These are phyloP conservation scores for Ypsolopha scabrella DNA, from an alignment of 2,888 invertebrate genomes.

Conservation along the genomic window DNA sequence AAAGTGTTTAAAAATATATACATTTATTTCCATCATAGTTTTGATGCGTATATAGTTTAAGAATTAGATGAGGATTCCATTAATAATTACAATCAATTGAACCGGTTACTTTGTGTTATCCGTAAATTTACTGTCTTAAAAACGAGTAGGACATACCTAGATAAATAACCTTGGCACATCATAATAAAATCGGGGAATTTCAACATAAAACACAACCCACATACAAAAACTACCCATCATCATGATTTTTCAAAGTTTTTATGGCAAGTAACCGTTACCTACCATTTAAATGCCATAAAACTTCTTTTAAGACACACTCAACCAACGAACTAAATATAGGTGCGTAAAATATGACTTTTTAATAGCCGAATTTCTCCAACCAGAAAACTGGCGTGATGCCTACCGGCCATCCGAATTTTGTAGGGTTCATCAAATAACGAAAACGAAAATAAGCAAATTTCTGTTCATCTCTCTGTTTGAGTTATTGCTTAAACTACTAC, in stretches of 20 bases:
- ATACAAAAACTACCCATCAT: not conserved
- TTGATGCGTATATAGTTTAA: too few relatives aligned
- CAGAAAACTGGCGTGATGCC: not conserved
- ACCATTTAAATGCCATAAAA: slow-evolving; percentile 62
- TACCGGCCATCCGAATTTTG: not conserved
- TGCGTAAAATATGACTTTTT: slow-evolving; percentile 57
- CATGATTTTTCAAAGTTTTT: slow-evolving; percentile 16
- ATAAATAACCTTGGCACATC: slow-evolving; percentile 6
- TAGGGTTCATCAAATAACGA: too few relatives aligned
- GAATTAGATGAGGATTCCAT: too few relatives aligned
- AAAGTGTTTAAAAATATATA: too few relatives aligned
- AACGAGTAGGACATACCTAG: slow-evolving; percentile 5
- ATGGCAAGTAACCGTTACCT: slow-evolving; percentile 49
- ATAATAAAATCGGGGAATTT: not conserved
- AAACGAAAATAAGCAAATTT: too few relatives aligned
- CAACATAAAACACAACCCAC: not conserved
- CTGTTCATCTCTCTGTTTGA: too few relatives aligned
- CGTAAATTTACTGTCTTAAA: too few relatives aligned
- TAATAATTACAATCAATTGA: too few relatives aligned
- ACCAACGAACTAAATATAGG: slow-evolving; percentile 30
- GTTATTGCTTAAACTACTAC: too few relatives aligned
- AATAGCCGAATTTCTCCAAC: slow-evolving; percentile 42
- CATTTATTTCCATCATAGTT: too few relatives aligned
- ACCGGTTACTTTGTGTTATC: too few relatives aligned
- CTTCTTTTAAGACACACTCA: slow-evolving; percentile 39